A percentile compares a stretch with the other conserved stretches of the same genome.
These are phyloP conservation scores for Platycercus adscitus DNA, from an alignment of 2,113 vertebrate genomes.

Conservation along the genomic window DNA sequence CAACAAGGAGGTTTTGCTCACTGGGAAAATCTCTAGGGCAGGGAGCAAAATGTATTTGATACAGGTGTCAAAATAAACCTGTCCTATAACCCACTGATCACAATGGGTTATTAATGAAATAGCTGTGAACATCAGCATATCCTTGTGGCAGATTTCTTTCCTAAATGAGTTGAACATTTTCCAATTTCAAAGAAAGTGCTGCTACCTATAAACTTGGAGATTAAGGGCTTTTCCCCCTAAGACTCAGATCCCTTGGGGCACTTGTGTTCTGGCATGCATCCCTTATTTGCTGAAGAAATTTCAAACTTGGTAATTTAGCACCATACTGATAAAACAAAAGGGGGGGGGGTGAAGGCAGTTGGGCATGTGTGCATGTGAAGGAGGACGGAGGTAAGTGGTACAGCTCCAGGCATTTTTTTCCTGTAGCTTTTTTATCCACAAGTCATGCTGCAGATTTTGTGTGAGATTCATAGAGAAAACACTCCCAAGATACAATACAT, in stretches of 20 bases:
- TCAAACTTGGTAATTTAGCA: constrained; percentile 50
- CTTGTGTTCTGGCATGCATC: constrained; percentile 62
- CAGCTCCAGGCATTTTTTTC: neutral
- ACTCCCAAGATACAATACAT: constrained; percentile 3
- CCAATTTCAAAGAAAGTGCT: constrained; percentile 56
- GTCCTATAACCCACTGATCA: constrained; percentile 41
- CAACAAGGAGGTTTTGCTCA: neutral
- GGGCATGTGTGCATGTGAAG: neutral
- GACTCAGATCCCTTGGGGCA: constrained; percentile 34
- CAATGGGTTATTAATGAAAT: constrained; percentile 55
- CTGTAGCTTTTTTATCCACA: constrained; percentile 22
- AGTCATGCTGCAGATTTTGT: constrained; percentile 26
- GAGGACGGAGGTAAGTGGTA: constrained; percentile 8
- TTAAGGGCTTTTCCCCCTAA: constrained; percentile 59
- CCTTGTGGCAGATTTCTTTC: constrained; percentile 55
- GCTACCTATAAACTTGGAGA: constrained; percentile 63
- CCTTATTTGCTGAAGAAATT: constrained; percentile 69
- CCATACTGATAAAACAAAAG: neutral
- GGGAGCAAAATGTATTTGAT: neutral
- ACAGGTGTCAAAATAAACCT: constrained; percentile 54
- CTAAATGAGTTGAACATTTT: constrained; percentile 63
- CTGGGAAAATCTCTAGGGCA: neutral
- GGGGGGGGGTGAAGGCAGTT: neutral
- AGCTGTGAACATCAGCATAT: constrained; percentile 47
- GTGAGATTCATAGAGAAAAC: constrained; percentile 43